Base-by-base conservation (phyloP, 2,888 invertebrate genomes). In the Ophion ellenae region DNA sequence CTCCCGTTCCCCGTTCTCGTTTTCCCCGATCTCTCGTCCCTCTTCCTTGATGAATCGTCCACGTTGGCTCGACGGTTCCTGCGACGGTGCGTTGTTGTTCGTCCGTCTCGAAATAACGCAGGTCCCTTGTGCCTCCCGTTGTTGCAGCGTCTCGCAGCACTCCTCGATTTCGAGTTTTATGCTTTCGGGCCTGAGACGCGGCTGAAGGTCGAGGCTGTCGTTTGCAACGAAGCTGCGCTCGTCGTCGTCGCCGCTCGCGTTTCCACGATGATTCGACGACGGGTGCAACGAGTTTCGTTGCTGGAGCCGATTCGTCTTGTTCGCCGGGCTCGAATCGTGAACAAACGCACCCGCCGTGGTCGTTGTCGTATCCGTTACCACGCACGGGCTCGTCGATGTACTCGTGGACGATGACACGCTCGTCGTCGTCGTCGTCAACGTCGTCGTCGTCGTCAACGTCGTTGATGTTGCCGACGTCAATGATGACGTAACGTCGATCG, bases 161-260 rank as follows among this genome's bases (percentile, higher is more conserved):
- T 95, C 95, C 88, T 95, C 92, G 80, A 94, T 94, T 93, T 95
- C 95, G 90, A 95, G 92, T 66, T 95, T 95, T 20, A 95, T 95
- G 92, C 95, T 95, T 64, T 94, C 94, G 64, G 94, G 90, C 89
- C 89, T 94, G 90, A 90, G 90, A 84, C 90, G 92, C 63, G 89
- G 88, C 36, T 85, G 77, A 59, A 66, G n/a, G 32, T 89, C 89
- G 81, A 89, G 87, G 84, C 86, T 87, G 61, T 87, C 87, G 89
- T 90, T 88, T 86, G 89, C 89, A 73, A 87, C 85, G 64, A 75
- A 81, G 82, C 83, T 76, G 85, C 63, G 87, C 69, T 87, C 87
- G 88, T 89, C 89, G 70, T 88, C 87, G 87, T 90, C 88, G 88
- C 89, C 87, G 86, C 90, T 89, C 80, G 87, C 87, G 69, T 88